Conservation (phyloP, 2,888 invertebrate genomes). For the Pegoplata infirma region DNA sequence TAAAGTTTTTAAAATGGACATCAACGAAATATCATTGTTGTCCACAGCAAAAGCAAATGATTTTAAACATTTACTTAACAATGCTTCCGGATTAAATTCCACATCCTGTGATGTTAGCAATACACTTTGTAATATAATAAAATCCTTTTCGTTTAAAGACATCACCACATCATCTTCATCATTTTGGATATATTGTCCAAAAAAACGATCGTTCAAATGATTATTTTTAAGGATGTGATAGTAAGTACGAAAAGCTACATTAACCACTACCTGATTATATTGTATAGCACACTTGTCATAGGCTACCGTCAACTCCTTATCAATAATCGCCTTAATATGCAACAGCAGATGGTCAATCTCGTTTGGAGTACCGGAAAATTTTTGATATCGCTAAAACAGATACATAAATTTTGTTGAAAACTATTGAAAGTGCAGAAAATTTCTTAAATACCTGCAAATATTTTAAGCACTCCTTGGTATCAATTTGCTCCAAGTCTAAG, state of each 20-base stretch:
- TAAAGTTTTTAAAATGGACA: conserved; percentile 70
- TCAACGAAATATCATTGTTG: conserved; percentile 66
- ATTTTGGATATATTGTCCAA: not conserved
- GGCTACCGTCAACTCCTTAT: conserved; percentile 35
- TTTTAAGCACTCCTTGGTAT: conserved; percentile 45
- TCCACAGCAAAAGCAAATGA: conserved; percentile 67
- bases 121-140: conserved; percentile 71
- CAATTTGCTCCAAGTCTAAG: conserved; percentile 28
- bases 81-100: conserved; percentile 58
- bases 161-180: conserved; percentile 7
- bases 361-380: conserved; percentile 7
- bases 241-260: conserved; percentile 72
- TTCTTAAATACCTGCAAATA: conserved; percentile 35
- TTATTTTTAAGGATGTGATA: conserved; percentile 69
- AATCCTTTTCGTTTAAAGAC: conserved; percentile 52
- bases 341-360: conserved; percentile 56
- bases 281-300: conserved; percentile 35
- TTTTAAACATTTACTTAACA: conserved; percentile 67
- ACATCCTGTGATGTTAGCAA: conserved; percentile 71
- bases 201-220: conserved; percentile 64
- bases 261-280: conserved; percentile 70
- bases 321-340: conserved; percentile 62
- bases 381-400: conserved; percentile 43
- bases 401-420: not conserved
- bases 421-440: not conserved